A percentile compares a stretch with the other conserved stretches of the same genome.
Conservation (phyloP, 2,797 vertebrate genomes). For the Manis javanica region DNA sequence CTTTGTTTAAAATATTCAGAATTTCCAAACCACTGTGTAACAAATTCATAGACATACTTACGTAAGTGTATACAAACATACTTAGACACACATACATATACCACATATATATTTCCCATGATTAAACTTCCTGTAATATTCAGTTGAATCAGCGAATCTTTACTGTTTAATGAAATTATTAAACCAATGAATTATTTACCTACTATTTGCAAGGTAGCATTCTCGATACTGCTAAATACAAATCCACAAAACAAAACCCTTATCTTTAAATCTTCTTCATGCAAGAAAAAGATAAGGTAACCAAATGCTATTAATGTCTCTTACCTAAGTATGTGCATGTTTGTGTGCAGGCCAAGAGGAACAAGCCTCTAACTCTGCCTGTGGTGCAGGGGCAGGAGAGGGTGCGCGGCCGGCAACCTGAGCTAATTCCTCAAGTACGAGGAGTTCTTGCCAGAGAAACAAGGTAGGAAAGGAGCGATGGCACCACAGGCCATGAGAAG, state of each 20-base stretch:
- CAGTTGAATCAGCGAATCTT: not conserved
- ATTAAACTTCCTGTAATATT: not conserved
- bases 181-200: not conserved
- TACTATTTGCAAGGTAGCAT: not conserved
- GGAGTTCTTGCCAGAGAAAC: not conserved
- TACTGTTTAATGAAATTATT: not conserved
- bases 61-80: not conserved
- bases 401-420: not conserved
- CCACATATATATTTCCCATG: not conserved
- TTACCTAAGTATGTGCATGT: not conserved
- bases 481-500: not conserved
- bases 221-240: not conserved
- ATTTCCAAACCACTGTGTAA: conserved; percentile 20
- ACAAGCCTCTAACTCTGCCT: not conserved
- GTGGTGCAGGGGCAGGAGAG: not conserved
- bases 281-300: not conserved
- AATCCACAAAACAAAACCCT: not conserved
- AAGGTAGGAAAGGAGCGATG: not conserved
- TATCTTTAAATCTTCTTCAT: not conserved
- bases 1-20: not conserved
- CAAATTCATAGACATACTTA: not conserved
- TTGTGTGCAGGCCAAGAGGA: not conserved
- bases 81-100: not conserved
- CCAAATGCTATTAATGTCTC: not conserved
- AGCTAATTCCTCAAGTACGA: not conserved